Conservation (phyloP, 1,140 invertebrate genomes). For the Reticulitermes speratus region DNA sequence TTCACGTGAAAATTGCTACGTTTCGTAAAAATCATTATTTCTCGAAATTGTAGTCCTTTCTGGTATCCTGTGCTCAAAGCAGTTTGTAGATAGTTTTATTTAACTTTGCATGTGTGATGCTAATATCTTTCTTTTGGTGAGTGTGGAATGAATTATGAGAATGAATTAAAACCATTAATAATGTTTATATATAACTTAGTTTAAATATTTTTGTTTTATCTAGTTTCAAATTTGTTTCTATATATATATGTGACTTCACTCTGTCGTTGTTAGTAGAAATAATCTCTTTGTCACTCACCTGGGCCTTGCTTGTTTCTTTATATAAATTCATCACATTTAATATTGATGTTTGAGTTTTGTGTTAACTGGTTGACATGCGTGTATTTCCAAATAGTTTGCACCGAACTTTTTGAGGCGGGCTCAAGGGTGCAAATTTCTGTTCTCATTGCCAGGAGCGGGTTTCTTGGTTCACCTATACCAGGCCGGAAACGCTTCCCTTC, state of each 20-base stretch:
- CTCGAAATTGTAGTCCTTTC: no score
- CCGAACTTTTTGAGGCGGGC: neutral
- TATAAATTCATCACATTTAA: neutral
- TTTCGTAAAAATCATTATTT: no score
- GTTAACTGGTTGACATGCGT: neutral
- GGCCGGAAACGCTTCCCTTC: slow-evolving; percentile 35
- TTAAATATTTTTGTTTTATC: no score
- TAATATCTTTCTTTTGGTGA: no score
- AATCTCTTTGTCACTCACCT: neutral
- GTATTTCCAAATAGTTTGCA: neutral
- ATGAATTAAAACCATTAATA: no score
- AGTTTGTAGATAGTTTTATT: no score
- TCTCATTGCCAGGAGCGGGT: slow-evolving; percentile 33
- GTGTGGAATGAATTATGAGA: no score
- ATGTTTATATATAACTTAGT: no score
- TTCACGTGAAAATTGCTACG: no score
- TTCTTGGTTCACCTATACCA: slow-evolving; percentile 33
- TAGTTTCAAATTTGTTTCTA: no score
- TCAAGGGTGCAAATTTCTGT: slow-evolving; percentile 25
- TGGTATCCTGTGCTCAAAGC: no score
- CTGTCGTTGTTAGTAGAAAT: neutral
- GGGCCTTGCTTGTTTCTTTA: neutral
- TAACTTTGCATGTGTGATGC: no score
- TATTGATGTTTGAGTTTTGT: neutral
- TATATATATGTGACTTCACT: neutral